Percentiles rank a stretch among this genome's conserved stretches.
phyloP scores from a whole-genome alignment of 2,113 vertebrate species.

The Ptychochromis oligacanthus region DNA sequence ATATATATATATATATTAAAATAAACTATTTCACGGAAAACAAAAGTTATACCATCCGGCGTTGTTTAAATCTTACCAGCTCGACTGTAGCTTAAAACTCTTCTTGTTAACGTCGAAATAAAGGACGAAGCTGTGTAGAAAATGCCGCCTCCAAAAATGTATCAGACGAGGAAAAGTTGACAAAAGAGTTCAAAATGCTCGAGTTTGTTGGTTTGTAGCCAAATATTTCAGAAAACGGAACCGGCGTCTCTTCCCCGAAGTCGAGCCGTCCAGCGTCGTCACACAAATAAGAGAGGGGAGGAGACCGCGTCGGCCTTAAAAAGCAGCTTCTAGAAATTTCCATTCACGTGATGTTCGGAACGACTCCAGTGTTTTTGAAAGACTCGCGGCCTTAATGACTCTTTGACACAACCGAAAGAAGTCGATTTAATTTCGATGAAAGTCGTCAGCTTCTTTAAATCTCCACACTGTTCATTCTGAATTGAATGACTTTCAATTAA shows the following conservation, averaged over 20 bases:
- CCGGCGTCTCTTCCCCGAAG: accelerated
- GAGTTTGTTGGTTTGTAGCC: neutral
- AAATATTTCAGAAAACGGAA: neutral
- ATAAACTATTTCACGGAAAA: too few species aligned
- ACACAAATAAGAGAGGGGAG: accelerated
- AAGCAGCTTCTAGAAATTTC: constrained; percentile 34
- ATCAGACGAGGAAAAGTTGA: accelerated
- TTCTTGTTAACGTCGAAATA: neutral
- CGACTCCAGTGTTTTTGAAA: neutral
- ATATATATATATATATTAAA: too few species aligned
- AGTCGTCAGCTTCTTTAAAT: too few species aligned
- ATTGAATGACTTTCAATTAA: neutral
- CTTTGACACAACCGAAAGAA: neutral
- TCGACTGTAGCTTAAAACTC: neutral
- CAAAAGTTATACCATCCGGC: neutral
- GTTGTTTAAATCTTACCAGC: constrained; percentile 45
- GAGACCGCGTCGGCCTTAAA: neutral
- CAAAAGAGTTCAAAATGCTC: accelerated
- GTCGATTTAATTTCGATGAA: accelerated
- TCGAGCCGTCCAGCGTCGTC: neutral
- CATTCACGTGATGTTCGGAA: constrained; percentile 12
- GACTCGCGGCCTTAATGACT: neutral
- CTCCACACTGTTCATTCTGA: neutral
- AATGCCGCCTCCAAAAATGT: neutral
- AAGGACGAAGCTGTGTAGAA: neutral